phyloP scores from a whole-genome alignment of 2,888 invertebrate species.

The Hypomecis punctinalis region DNA sequence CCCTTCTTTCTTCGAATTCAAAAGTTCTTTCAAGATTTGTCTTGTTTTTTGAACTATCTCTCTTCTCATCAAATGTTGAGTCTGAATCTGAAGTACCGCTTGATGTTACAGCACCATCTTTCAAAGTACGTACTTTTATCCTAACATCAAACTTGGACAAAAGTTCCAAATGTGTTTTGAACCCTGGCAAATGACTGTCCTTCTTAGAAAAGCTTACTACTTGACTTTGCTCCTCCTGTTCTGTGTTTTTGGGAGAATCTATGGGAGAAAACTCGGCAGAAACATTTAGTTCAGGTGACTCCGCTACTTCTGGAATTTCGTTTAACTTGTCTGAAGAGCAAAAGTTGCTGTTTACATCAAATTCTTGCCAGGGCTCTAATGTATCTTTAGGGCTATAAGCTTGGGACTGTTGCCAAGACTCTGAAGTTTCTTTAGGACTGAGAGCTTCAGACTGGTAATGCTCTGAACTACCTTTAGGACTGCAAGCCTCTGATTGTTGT shows the following conservation, averaged over 20 bases:
- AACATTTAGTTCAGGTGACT: constrained; percentile 50
- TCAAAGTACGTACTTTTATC: constrained; percentile 80
- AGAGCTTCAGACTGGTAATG: constrained; percentile 34
- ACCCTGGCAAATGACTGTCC: constrained; percentile 57
- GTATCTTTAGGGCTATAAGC: constrained; percentile 12
- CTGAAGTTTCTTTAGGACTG: constrained; percentile 5
- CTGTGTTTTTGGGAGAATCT: constrained; percentile 51
- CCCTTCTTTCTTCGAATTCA: constrained; percentile 61
- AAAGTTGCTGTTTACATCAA: constrained; percentile 48
- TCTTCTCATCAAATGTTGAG: constrained; percentile 58
- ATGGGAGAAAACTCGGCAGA: constrained; percentile 53
- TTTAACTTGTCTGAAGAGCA: constrained; percentile 58
- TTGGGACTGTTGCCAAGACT: constrained; percentile 12
- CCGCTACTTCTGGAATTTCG: constrained; percentile 50
- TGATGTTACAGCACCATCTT: constrained; percentile 69
- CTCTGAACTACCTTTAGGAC: constrained; percentile 36
- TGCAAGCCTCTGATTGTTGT: constrained; percentile 24
- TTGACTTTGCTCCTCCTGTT: constrained; percentile 60
- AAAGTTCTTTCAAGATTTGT: constrained; percentile 50
- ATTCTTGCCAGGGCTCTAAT: constrained; percentile 29
- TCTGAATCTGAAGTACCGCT: constrained; percentile 75
- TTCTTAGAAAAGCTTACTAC: constrained; percentile 55
- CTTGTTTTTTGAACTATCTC: constrained; percentile 45
- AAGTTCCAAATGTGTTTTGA: constrained; percentile 78
- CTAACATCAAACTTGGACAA: constrained; percentile 83